Evolutionary conservation across 2,113 vertebrate genomes (phyloP), one percentile per base, ranked within the genome.

Genomic region (Limanda limanda): DNA sequence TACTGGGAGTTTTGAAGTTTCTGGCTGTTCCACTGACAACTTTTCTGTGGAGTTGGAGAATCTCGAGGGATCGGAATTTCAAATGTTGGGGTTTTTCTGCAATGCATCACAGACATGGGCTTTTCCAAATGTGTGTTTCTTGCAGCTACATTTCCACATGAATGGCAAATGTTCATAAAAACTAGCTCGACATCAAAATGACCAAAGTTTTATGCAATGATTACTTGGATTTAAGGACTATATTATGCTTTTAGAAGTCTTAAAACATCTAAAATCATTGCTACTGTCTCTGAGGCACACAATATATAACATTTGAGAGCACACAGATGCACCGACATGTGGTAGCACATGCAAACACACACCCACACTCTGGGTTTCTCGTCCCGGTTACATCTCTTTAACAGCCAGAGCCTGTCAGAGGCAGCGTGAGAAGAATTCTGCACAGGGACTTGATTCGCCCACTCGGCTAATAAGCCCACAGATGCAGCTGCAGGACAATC

Each of bases 401-500:
- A 85, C 76, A 85, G 83, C 79, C 88, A 77, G 42, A 55, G 70
- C 65, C 83, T 79, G 75, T 77, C 77, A 69, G 59, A 78, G 37
- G 55, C 82, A 81, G 77, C 78, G 86, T 92, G 91, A 91, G 88
- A 93, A 91, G 75, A 83, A 82, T 81, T 76, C 82, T 79, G 70
- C 63, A 57, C 72, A 68, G 87, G 81, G 70, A 71, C 68, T 79
- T 21, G 15, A 60, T 25, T 87, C 83, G 56, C 80, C 82, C 84
- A 77, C 85, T 70, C 75, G 45, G 68, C 62, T 85, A 77, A 85
- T 78, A 76, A 91, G 79, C 87, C 81, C 65, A 59, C 71, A 66
- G 81, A 55, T 77, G 88, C 94, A 94, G 94, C 92, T 95, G 93
- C 76, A 67, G 74, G 78, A 83, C 74, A 42, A 74, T 71, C 80